Evolutionary conservation across 1,140 invertebrate genomes (phyloP), one percentile per base, ranked within the genome.

Genomic region (Capitella teleta): DNA sequence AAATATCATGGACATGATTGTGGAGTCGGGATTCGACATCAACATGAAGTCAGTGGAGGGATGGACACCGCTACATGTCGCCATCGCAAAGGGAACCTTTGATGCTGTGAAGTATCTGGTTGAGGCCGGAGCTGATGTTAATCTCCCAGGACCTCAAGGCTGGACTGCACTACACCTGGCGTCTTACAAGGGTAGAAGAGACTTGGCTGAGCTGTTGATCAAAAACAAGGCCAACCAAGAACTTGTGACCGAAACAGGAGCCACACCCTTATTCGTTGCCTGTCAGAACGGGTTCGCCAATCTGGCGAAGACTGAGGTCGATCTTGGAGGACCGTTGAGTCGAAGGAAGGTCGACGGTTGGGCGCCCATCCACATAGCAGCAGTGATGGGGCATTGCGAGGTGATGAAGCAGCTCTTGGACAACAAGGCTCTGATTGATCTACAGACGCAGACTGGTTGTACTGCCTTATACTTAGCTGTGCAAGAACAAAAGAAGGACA

Each of bases 1-100:
- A n/a, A 24, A 36, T 5, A 34, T 32, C 6, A 41, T 47, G 8
- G 25, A 40, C 5, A 12, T 30, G 5, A 26, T 47, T 4, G 24
- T 5, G 14, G 4, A 28, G 25, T 36, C 26, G 28, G 45, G 45
- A 3, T 10, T 4, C 12, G 30, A 47, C 28, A 12, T 34, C 5
- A 19, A 47, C 45, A 8, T 38, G 6, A 26, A 30, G 5, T 58
- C 61, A 38, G 18, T 26, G 10, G n/a, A 48, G 40, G 49, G 49
- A 12, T 49, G 49, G 23, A 34, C 44, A 2, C 19, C 45, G 16
- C 24, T 49, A 6, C 48, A 49, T 21, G 24, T 45, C 14, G 48
- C 48, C 5, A 8, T 47, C 23, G 14, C 14, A 26, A 36, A 47
- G 28, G 45, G 45, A 5, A 14, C 23, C 25, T 14, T 8, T 18